These are phyloP conservation scores for Chloroceryle aenea DNA, from an alignment of 2,113 vertebrate genomes.

Conservation along the genomic window DNA sequence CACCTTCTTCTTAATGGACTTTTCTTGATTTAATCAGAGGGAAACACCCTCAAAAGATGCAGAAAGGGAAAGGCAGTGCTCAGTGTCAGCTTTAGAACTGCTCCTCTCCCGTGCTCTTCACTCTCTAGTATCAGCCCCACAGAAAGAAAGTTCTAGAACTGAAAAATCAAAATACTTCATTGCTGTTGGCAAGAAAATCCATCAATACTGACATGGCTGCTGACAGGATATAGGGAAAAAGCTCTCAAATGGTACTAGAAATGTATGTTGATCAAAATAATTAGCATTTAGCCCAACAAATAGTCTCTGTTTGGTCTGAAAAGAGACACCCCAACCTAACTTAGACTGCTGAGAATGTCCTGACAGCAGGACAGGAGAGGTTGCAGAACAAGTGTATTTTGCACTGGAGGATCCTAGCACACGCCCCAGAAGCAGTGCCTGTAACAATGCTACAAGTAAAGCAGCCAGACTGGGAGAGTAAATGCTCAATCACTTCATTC, in stretches of 20 bases:
- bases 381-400: not conserved
- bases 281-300: not conserved
- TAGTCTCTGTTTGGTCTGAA: not conserved
- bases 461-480: not conserved
- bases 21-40: not conserved
- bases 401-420: not conserved
- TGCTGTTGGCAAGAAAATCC: not conserved
- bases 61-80: not conserved
- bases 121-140: not conserved
- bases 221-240: not conserved
- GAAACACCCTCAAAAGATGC: not conserved
- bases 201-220: not conserved
- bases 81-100: not conserved
- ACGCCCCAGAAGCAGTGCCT: not conserved
- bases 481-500: not conserved
- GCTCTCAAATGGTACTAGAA: not conserved
- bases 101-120: not conserved
- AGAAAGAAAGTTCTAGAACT: not conserved
- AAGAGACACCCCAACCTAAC: not conserved
- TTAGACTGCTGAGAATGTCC: rapidly evolving
- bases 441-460: not conserved
- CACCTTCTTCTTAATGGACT: not conserved
- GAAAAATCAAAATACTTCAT: not conserved
- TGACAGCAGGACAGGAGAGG: not conserved
- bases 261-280: not conserved